A percentile compares a stretch with the other conserved stretches of the same genome.
phyloP scores from a whole-genome alignment of 1,140 invertebrate genomes.

The Olivierus martensii region DNA sequence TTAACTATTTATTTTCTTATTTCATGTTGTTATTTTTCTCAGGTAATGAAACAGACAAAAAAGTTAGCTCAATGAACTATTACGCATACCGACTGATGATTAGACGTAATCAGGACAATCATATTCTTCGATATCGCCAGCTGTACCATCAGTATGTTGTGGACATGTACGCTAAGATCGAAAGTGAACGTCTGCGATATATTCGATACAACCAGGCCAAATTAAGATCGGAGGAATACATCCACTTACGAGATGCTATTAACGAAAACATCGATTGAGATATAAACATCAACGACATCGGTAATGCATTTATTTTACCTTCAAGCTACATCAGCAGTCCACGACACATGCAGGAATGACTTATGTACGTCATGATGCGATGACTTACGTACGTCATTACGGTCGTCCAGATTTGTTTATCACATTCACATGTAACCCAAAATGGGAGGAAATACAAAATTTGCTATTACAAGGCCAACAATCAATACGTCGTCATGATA shows the following conservation, averaged over 20 bases:
- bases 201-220: conserved; percentile 10
- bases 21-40: too few relatives aligned
- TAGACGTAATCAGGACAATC: conserved; percentile 10
- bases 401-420: conserved; percentile 32
- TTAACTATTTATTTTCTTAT: too few relatives aligned
- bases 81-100: too few relatives aligned
- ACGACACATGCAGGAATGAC: conserved; percentile 11
- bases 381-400: conserved; percentile 24
- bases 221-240: conserved; percentile 5
- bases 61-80: too few relatives aligned
- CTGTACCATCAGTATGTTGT: conserved; percentile 19
- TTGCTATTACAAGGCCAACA: conserved; percentile 23
- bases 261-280: neutral
- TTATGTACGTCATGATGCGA: conserved; percentile 27
- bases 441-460: conserved; percentile 33
- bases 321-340: conserved; percentile 1
- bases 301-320: neutral
- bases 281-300: neutral
- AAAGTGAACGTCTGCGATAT: conserved; percentile 5
- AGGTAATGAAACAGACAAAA: too few relatives aligned
- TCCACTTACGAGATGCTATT: conserved; percentile 6
- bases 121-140: conserved; percentile 19
- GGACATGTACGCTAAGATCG: conserved; percentile 12
- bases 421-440: conserved; percentile 36
- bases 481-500: neutral